Evolutionary conservation across 1,140 invertebrate species (phyloP), one percentile per base, ranked within the genome.

Genomic region (Megalonaias nervosa): DNA sequence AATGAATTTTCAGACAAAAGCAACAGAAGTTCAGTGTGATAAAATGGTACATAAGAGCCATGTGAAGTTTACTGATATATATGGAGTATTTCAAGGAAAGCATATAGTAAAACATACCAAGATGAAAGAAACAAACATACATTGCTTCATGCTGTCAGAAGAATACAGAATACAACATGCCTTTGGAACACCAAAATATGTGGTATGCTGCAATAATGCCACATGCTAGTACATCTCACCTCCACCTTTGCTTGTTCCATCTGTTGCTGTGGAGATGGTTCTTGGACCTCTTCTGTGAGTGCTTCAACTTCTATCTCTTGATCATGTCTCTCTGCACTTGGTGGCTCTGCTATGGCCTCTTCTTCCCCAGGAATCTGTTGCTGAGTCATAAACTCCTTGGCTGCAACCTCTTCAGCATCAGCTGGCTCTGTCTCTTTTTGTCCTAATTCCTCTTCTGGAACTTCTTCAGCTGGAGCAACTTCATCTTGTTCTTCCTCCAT

Each of bases 341-440:
- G 19, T 16, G 56, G 19, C 38, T 67, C 66, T 67, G 11, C 21
- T 31, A 67, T 2, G 26, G 9, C n/a, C 66, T 26, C 38, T 48
- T 67, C 23, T 66, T 74, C 62, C 31, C 31, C 62, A 65, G 9
- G 9, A 57, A 65, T 60, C 56, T 55, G 14, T 57, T 67, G 38
- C 38, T 48, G 38, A 48, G 38, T 48, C 38, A 48, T 11, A 48
- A 16, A 19, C 11, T 67, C 15, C n/a, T 74, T n/a, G 17, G n/a
- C 21, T 55, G 61, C 15, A 17, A 16, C 48, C 57, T 67, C 15
- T 21, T 67, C 69, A 57, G 66, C 12, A 67, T 19, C 67, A n/a
- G 55, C 68, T 5, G 48, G 48, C 21, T n/a, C 31, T 13, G 60
- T 48, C 19, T 48, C 68, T 65, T 38, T 14, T 11, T 31, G 48